Percentiles rank a stretch among this genome's conserved stretches.
Evolutionary conservation across 2,888 invertebrate species (phyloP).

Genomic region (Rhagonycha fulva): DNA sequence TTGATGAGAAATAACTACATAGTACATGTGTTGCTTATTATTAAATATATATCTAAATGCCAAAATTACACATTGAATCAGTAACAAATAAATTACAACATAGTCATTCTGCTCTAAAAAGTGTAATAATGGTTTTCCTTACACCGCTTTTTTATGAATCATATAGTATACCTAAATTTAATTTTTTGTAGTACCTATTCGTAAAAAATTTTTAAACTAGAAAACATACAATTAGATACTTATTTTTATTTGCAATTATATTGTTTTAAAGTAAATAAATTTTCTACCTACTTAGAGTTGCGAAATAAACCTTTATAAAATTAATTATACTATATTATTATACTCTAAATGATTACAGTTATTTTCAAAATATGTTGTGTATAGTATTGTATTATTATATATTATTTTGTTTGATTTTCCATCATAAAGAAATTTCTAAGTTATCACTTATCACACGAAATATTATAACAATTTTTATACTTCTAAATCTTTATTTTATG

Average conservation of each 20-base stretch:
- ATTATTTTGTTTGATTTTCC: not conserved
- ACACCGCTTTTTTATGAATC: not conserved
- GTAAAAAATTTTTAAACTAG: not conserved
- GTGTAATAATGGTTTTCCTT: not conserved
- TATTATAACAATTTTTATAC: too few species aligned
- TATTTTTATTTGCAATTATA: not conserved
- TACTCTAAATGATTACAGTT: not conserved
- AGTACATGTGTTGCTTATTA: not conserved
- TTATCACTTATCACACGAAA: not conserved
- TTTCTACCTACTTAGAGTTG: not conserved
- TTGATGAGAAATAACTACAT: not conserved
- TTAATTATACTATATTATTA: too few species aligned
- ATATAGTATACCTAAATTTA: not conserved
- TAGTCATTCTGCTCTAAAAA: not conserved
- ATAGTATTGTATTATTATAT: not conserved
- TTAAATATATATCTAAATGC: not conserved
- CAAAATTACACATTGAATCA: not conserved
- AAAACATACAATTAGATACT: not conserved
- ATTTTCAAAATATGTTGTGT: not conserved
- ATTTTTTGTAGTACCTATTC: not conserved
- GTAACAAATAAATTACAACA: not conserved
- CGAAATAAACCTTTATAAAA: not conserved
- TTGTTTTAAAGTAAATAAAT: not conserved
- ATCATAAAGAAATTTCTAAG: not conserved
- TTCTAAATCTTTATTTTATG: not conserved